phyloP scores from a whole-genome alignment of 2,113 vertebrate genomes.

The Vimba vimba region DNA sequence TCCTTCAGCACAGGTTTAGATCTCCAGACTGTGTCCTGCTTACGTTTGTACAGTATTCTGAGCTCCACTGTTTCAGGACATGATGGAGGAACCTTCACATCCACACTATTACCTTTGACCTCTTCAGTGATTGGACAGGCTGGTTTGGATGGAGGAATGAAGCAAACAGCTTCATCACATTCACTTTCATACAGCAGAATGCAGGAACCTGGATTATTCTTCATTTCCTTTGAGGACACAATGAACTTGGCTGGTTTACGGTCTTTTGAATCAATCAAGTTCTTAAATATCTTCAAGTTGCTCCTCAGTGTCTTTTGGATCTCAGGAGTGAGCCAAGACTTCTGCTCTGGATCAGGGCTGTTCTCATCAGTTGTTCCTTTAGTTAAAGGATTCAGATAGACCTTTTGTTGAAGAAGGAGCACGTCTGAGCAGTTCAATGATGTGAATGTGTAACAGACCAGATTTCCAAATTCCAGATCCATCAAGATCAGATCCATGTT shows the following conservation, averaged over 20 bases:
- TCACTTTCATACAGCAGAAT: slow-evolving; percentile 3
- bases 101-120: background rate
- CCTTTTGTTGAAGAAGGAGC: background rate
- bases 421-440: slow-evolving; percentile 33
- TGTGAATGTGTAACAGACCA: slow-evolving; percentile 50
- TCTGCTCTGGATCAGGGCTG: background rate
- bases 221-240: slow-evolving; percentile 27
- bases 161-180: background rate
- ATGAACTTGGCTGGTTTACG: slow-evolving; percentile 9
- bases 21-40: background rate
- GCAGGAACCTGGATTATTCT: background rate
- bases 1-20: background rate
- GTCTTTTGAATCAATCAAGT: background rate
- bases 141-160: background rate
- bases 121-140: background rate
- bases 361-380: background rate
- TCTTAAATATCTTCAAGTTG: background rate
- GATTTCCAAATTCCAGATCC: background rate
- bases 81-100: background rate
- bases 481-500: slow-evolving; percentile 20
- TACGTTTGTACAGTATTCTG: background rate
- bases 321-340: background rate
- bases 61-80: background rate
- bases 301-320: background rate
- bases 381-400: slow-evolving; percentile 5